Evolutionary conservation across 2,797 vertebrate genomes (phyloP).

Genomic region (Tangara arthus): DNA sequence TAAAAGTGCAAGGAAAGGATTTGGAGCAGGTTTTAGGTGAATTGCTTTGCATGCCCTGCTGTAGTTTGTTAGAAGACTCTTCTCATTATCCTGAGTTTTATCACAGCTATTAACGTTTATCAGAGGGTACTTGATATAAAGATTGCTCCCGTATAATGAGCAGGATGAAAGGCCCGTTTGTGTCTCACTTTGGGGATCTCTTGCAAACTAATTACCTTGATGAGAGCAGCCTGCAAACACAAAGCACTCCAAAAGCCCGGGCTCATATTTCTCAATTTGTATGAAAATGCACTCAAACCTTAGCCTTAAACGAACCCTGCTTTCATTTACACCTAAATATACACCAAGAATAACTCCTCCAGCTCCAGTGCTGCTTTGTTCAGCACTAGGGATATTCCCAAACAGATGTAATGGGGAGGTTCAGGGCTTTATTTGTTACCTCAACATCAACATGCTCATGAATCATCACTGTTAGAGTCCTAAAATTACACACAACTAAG

Average conservation of each 20-base stretch:
- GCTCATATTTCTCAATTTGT: neutral
- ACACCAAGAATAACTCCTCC: neutral
- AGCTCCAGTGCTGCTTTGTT: neutral
- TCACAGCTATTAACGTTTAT: conserved; percentile 38
- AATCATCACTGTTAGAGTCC: neutral
- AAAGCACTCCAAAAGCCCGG: neutral
- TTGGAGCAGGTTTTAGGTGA: conserved; percentile 27
- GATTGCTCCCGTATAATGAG: conserved; percentile 44
- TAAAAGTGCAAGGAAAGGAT: conserved; percentile 35
- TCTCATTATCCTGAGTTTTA: conserved; percentile 37
- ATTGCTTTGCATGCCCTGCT: conserved; percentile 20
- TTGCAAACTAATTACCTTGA: conserved; percentile 46
- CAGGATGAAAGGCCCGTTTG: conserved; percentile 50
- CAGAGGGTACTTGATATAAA: conserved; percentile 29
- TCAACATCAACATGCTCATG: neutral
- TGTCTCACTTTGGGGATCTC: conserved; percentile 8
- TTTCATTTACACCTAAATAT: conserved; percentile 17
- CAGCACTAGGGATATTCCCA: neutral
- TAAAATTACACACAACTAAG: neutral
- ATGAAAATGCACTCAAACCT: conserved; percentile 7
- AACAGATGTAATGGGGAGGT: neutral
- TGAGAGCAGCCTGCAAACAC: conserved; percentile 27
- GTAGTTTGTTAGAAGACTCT: conserved; percentile 18
- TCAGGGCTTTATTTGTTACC: neutral
- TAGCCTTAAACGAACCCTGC: neutral